Evolutionary conservation across 1,140 invertebrate genomes (phyloP).

Genomic region (Forficula auricularia): DNA sequence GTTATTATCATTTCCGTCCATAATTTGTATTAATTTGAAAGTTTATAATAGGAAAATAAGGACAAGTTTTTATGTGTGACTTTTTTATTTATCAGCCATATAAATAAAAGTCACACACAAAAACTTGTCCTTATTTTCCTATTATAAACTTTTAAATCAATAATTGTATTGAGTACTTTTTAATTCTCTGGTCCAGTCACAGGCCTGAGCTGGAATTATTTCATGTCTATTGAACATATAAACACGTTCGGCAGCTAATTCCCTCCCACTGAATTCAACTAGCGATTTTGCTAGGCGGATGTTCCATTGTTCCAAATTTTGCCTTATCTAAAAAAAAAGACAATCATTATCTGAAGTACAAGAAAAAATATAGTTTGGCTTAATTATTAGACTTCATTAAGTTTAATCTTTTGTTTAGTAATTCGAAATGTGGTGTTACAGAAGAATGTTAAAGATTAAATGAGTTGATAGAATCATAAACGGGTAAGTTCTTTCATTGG

Average conservation of each 20-base stretch:
- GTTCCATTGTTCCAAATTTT: slow-evolving; percentile 42
- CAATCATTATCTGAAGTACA: not conserved
- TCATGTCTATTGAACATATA: not conserved
- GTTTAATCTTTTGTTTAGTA: no score
- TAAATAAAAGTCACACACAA: no score
- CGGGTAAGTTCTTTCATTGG: no score
- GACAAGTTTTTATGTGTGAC: no score
- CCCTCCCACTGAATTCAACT: slow-evolving; percentile 35
- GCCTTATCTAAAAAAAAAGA: slow-evolving; percentile 22
- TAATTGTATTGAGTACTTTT: slow-evolving; percentile 15
- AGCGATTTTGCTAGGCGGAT: slow-evolving; percentile 37
- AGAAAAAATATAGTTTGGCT: not conserved
- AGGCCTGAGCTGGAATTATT: slow-evolving; percentile 17
- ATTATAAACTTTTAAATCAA: slow-evolving; percentile 1
- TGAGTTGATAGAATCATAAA: no score
- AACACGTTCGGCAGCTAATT: slow-evolving; percentile 35
- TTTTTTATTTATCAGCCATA: no score
- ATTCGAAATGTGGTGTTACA: no score
- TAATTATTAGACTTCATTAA: no score
- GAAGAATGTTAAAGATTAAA: no score
- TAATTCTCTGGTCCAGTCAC: slow-evolving; percentile 44
- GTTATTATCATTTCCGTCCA: not conserved
- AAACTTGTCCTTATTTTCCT: no score
- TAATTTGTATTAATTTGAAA: no score
- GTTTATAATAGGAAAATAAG: no score